Conservation (phyloP, 2,888 invertebrate species). For the Platerodrilus igneus region DNA sequence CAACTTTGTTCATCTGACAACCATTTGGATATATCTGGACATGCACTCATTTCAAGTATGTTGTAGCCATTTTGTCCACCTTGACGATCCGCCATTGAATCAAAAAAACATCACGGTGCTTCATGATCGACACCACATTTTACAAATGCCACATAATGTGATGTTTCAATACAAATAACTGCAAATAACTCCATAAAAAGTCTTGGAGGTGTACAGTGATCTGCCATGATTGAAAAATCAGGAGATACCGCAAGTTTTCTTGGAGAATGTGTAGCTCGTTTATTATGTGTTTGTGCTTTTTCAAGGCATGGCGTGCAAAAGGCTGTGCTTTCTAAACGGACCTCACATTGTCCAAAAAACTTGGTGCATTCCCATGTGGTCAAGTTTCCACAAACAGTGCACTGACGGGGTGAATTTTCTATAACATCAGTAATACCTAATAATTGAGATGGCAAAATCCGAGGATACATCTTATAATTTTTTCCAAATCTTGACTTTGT, state of each 20-base stretch:
- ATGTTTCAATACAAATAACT: slow-evolving; percentile 96
- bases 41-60: slow-evolving; percentile 89
- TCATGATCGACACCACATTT: slow-evolving; percentile 85
- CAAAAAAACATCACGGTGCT: slow-evolving; percentile 97
- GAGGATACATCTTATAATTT: slow-evolving; percentile 91
- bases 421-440: slow-evolving; percentile 95
- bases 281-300: slow-evolving; percentile 54
- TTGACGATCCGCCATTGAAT: slow-evolving; percentile 98
- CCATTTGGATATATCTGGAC: slow-evolving; percentile 82
- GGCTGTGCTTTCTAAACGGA: slow-evolving; percentile 75
- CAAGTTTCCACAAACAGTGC: slow-evolving; percentile 84
- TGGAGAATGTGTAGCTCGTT: slow-evolving; percentile 48
- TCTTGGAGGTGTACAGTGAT: slow-evolving; percentile 69
- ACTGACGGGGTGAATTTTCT: slow-evolving; percentile 89
- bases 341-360: slow-evolving; percentile 73
- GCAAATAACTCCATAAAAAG: slow-evolving; percentile 93
- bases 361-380: slow-evolving; percentile 87
- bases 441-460: slow-evolving; percentile 88
- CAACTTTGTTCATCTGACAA: slow-evolving; percentile 73
- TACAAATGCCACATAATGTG: slow-evolving; percentile 96
- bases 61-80: slow-evolving; percentile 94
- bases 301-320: slow-evolving; percentile 75
- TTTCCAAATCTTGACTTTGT: slow-evolving; percentile 97
- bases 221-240: slow-evolving; percentile 65
- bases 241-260: slow-evolving; percentile 63